These are phyloP conservation scores for Pao palembangensis DNA, from an alignment of 2,113 vertebrate genomes.

Conservation along the genomic window DNA sequence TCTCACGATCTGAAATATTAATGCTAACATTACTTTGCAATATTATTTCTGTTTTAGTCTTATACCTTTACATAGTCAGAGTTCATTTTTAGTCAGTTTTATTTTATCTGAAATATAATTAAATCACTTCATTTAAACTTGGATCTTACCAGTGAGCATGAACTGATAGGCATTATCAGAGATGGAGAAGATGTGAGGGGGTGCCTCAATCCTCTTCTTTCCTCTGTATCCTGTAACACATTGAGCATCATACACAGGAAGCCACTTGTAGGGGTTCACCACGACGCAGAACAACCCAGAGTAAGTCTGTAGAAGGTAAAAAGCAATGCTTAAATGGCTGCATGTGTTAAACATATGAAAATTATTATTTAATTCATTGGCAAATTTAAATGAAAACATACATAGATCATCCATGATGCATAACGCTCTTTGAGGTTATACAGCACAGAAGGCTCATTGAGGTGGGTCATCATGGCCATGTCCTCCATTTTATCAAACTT, in stretches of 20 bases:
- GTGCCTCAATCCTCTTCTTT: constrained; percentile 70
- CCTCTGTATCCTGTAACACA: constrained; percentile 66
- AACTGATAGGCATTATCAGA: constrained; percentile 73
- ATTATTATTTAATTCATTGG: neutral
- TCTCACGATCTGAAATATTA: constrained; percentile 74
- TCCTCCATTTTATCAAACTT: constrained; percentile 85
- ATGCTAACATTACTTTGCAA: neutral
- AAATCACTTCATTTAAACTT: neutral
- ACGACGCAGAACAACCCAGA: constrained; percentile 83
- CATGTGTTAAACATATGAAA: neutral
- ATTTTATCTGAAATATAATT: too few species aligned
- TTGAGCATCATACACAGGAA: constrained; percentile 75
- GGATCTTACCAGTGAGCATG: constrained; percentile 67
- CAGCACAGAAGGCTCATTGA: constrained; percentile 68
- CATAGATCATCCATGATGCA: constrained; percentile 85
- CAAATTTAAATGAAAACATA: constrained; percentile 44
- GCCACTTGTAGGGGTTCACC: constrained; percentile 84
- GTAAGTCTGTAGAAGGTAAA: neutral
- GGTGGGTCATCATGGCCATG: constrained; percentile 91
- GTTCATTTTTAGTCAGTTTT: neutral
- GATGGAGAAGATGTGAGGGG: constrained; percentile 70
- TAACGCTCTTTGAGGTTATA: constrained; percentile 85
- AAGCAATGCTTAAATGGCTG: too few species aligned
- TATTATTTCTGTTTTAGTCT: neutral
- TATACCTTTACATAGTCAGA: too few species aligned